Percentiles rank a stretch among this genome's conserved stretches.
These are phyloP conservation scores for Nomada fucata DNA, from an alignment of 2,888 invertebrate genomes.

Conservation along the genomic window DNA sequence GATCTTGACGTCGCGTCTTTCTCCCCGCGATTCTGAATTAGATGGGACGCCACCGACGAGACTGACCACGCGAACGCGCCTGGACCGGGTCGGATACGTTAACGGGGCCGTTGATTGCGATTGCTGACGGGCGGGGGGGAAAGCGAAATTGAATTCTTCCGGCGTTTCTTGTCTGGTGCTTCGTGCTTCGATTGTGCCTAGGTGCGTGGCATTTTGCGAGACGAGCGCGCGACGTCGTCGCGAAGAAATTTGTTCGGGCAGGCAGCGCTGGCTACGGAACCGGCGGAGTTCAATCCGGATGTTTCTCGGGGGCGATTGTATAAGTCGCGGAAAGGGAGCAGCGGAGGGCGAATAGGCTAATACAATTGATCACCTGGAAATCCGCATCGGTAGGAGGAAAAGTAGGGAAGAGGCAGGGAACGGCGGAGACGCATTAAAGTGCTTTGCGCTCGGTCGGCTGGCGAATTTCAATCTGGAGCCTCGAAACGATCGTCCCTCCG, in stretches of 20 bases:
- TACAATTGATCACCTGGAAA: constrained; percentile 67
- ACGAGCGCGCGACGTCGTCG: neutral
- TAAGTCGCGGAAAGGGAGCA: constrained; percentile 42
- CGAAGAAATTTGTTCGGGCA: constrained; percentile 25
- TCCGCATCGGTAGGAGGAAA: constrained; percentile 49
- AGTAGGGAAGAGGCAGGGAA: constrained; percentile 31
- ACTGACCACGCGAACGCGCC: neutral
- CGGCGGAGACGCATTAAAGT: constrained; percentile 65
- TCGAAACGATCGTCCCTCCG: constrained; percentile 62
- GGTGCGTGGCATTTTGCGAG: neutral
- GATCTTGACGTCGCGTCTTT: neutral
- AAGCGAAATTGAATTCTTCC: neutral
- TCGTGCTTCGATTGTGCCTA: neutral
- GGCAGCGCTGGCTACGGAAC: neutral
- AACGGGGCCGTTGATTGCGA: neutral
- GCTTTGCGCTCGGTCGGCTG: constrained; percentile 68
- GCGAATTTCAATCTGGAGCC: constrained; percentile 67
- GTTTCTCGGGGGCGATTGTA: constrained; percentile 53
- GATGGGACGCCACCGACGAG: neutral
- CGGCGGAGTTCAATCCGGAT: constrained; percentile 37
- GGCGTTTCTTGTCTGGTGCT: neutral
- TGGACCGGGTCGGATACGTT: neutral
- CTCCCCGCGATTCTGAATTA: neutral
- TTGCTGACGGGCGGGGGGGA: neutral
- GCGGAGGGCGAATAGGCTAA: constrained; percentile 50